These are phyloP conservation scores for Hippocampus kuda DNA, from an alignment of 2,797 vertebrate species.

Conservation along the genomic window DNA sequence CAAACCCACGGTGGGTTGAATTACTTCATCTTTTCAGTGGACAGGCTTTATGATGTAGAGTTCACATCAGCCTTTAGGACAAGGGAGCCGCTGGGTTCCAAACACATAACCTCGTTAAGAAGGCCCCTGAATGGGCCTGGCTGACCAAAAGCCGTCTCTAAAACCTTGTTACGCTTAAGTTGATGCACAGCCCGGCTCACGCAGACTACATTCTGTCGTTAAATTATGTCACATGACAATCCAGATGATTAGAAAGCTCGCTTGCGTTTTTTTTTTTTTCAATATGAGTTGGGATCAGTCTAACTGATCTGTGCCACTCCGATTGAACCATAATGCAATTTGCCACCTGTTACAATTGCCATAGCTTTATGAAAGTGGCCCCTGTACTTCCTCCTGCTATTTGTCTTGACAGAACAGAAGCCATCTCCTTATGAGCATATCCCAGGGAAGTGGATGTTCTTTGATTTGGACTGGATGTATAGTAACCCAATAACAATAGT, in stretches of 20 bases:
- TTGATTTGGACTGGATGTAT: constrained; percentile 33
- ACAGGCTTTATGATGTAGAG: constrained; percentile 57
- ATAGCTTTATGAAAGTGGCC: constrained; percentile 66
- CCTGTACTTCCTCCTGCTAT: constrained; percentile 61
- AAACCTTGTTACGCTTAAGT: constrained; percentile 67
- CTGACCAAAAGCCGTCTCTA: constrained; percentile 62
- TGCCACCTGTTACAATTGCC: constrained; percentile 70
- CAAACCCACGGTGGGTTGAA: constrained; percentile 31
- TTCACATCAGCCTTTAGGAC: constrained; percentile 56
- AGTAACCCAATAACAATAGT: constrained; percentile 44
- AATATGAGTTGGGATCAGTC: constrained; percentile 62
- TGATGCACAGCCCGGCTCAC: constrained; percentile 63
- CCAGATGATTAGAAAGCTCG: constrained; percentile 66
- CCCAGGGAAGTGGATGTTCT: constrained; percentile 49
- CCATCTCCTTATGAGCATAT: constrained; percentile 52
- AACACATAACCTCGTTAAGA: constrained; percentile 65
- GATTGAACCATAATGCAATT: constrained; percentile 69
- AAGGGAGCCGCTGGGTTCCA: constrained; percentile 56
- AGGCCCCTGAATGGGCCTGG: constrained; percentile 51
- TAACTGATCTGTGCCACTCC: constrained; percentile 59
- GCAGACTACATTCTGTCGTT: constrained; percentile 59
- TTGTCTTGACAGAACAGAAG: constrained; percentile 62
- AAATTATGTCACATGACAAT: constrained; percentile 71
- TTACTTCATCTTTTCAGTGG: constrained; percentile 38
- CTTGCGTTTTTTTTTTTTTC: constrained; percentile 50